Base-by-base conservation (phyloP, 2,888 invertebrate genomes). In the Geophilus truncorum region DNA sequence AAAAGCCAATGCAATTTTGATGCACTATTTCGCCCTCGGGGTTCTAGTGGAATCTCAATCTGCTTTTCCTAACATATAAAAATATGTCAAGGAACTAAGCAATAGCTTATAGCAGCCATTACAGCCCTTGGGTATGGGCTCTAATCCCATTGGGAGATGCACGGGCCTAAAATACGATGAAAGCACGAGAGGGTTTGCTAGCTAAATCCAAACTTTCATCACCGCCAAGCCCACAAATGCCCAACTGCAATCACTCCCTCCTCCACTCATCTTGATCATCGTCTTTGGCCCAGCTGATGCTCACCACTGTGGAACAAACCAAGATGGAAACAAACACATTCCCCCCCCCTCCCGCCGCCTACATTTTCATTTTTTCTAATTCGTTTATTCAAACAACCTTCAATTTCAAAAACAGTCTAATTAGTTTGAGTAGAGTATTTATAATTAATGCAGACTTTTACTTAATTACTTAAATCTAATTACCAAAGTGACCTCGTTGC, bases 161-260 rank as follows among this genome's bases (percentile, higher is more conserved):
- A 62, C 25, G 15, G 12, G 25, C 62, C 62, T 62, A 25, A 62
- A 62, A 62, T 62, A 62, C 62, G 62, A 45, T 45, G n/a, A n/a
- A 45, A 45, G 62, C 23, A 1, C 23, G 23, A 62, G 62, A 23
- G 9, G 25, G 45, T 5, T 28, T 62, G 23, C 62, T n/a, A 25
- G 28, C 25, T 62, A 57, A 57, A 57, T 62, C 62, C 62, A 62
- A 62, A 62, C 62, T 62, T 62, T 62, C 62, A 62, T 62, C 62
- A 62, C 62, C 62, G 28, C 62, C 62, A 62, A 45, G 45, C 45
- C 45, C 62, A 62, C 45, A 62, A 62, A 62, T 28, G 28, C 21
- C 62, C 62, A 23, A 62, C 62, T 45, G n/a, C 15, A 45, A 45
- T 45, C 45, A 45, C 45, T n/a, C 45, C 45, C 45, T 1, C 15